Conservation (phyloP, 2,888 invertebrate genomes). For the Lagria hirta region DNA sequence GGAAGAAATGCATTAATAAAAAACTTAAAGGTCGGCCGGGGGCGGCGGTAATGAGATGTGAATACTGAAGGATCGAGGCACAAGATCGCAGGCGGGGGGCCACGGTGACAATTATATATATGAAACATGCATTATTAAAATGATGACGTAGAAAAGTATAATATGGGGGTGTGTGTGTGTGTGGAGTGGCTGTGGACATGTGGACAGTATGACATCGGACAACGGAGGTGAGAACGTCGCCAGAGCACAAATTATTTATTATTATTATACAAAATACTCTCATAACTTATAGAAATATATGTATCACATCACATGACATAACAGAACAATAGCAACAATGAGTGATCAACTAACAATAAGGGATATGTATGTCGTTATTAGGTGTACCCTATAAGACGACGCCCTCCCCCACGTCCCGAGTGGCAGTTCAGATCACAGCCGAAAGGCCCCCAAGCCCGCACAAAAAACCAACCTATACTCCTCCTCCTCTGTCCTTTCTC, state of each 20-base stretch:
- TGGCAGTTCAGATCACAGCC: constrained; percentile 56
- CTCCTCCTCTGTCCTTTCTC: constrained; percentile 24
- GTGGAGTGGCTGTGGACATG: constrained; percentile 25
- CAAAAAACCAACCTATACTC: constrained; percentile 19
- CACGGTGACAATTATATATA: no score
- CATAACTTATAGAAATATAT: constrained; percentile 55
- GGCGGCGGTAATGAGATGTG: constrained; percentile 33
- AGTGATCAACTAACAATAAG: constrained; percentile 56
- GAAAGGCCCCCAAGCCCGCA: constrained; percentile 47
- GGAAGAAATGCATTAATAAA: constrained; percentile 29
- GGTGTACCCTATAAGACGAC: constrained; percentile 38
- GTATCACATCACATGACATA: constrained; percentile 54
- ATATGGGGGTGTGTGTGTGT: background rate
- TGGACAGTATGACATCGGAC: constrained; percentile 34
- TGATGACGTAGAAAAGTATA: background rate
- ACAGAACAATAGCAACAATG: constrained; percentile 57
- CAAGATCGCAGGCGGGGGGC: constrained; percentile 47
- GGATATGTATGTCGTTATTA: constrained; percentile 57
- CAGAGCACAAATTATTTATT: constrained; percentile 26
- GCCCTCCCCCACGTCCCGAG: constrained; percentile 40
- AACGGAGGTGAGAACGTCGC: constrained; percentile 32
- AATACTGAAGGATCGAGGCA: constrained; percentile 50
- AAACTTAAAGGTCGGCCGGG: constrained; percentile 14
- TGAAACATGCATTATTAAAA: no score
- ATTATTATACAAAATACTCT: constrained; percentile 45